Base-by-base conservation (phyloP, 2,113 vertebrate species). In the Hemiprocne comata region DNA sequence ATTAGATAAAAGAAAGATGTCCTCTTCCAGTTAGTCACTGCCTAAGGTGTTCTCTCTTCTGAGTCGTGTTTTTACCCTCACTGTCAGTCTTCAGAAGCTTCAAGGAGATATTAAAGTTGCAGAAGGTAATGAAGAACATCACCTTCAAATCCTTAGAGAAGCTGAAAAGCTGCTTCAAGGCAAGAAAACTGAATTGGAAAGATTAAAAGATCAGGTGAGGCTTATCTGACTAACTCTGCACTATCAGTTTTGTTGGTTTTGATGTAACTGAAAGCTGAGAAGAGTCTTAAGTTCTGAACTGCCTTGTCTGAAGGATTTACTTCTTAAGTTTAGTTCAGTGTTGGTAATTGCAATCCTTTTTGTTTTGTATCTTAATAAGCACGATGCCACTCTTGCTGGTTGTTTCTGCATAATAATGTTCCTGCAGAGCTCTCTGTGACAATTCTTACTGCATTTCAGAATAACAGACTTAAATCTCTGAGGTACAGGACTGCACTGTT, bases 41-140 rank as follows among this genome's bases (percentile, higher is more conserved):
- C 44, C 23, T 40, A 5, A 48, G 42, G 29, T 26, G 7, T 19
- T 87, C 18, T 33, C 62, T 72, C 19, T 78, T 71, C 40, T 71
- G 50, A 53, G 33, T 23, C 25, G 23, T 73, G 42, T 38, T 94
- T 67, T 54, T 53, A 11, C 91, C 18, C 71, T 90, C 31, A 9
- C 89, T 73, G 38, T 34, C 77, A 99, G 99, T 29, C 98, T 99
- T 88, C 98, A 98, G 95, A 98, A 97, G 67, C 97, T 98, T 71
- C 98, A 98, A 9, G 95, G 85, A 72, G 98, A 98, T 40, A 77
- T 98, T 6, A 85, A 86, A 58, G 76, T 95, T 29, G 98, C 98
- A 4, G 97, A 98, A 83, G 90, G 60, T 61, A 97, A 84, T 1
- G 98, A 98, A 91, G 95, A 88, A 14, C 94, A 97, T 85, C 98